phyloP scores from a whole-genome alignment of 2,113 vertebrate genomes.

The Salvelinus fontinalis region DNA sequence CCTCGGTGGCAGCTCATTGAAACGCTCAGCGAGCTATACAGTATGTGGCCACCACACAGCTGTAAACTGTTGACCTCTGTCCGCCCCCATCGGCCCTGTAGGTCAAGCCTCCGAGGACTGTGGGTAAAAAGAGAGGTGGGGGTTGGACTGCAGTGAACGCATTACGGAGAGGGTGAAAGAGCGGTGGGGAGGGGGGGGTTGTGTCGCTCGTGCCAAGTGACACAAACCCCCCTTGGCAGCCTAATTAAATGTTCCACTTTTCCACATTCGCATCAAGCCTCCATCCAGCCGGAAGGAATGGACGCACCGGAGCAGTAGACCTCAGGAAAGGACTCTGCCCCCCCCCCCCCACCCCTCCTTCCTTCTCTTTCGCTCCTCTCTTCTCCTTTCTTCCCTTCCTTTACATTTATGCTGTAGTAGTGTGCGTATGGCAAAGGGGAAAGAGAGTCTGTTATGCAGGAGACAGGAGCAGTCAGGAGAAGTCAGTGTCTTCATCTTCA shows the following conservation, averaged over 20 bases:
- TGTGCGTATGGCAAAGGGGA: background rate
- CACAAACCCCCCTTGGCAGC: slow-evolving; percentile 77
- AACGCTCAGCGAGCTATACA: background rate
- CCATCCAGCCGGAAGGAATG: slow-evolving; percentile 70
- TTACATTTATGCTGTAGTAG: background rate
- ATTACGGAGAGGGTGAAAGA: slow-evolving; percentile 13
- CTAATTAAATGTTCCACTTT: slow-evolving; percentile 83
- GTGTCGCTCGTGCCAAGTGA: slow-evolving; percentile 66
- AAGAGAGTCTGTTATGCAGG: background rate
- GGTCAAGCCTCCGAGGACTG: slow-evolving; percentile 33
- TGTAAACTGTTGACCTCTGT: slow-evolving; percentile 51
- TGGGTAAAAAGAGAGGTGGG: background rate
- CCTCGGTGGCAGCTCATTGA: slow-evolving; percentile 9
- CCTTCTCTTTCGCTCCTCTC: background rate
- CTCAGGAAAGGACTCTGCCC: slow-evolving; percentile 48
- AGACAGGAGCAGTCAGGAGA: background rate
- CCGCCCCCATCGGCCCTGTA: slow-evolving; percentile 16
- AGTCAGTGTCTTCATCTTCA: background rate
- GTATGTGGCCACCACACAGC: slow-evolving; percentile 28
- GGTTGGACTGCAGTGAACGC: slow-evolving; percentile 4
- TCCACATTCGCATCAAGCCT: slow-evolving; percentile 75
- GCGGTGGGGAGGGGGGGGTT: background rate
- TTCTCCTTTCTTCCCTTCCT: background rate
- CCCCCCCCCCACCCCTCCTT: slow-evolving; percentile 5
- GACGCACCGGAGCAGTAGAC: slow-evolving; percentile 57